Evolutionary conservation across 35 echinoderm and acorn worm genomes (phyloP), one percentile per base, ranked within the genome.

Genomic region (Heliocidaris tuberculata): DNA sequence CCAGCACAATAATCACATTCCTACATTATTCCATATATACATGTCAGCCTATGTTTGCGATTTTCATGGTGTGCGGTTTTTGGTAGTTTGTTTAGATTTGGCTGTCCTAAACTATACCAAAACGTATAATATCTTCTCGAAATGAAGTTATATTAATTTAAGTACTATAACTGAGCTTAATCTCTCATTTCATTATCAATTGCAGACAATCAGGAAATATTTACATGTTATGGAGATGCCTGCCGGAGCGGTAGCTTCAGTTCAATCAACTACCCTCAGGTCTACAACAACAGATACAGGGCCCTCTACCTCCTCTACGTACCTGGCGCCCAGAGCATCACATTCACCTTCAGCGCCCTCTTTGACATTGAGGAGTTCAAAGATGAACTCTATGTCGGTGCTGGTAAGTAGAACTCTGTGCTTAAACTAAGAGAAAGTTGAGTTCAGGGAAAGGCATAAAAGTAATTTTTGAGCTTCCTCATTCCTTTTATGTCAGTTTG

Each of bases 291-390:
- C 85, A 32, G 95, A 27, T 97, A 95, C 60, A 85, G 93, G 42
- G 94, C 88, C n/a, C 93, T 97, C 0, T 99, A 97, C 85, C 95
- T 97, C 17, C 24, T 99, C 17, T 99, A 96, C 93, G 59, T 96
- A n/a, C 98, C 98, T 48, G 95, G 95, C 88, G 98, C 98, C 7
- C 49, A 31, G 4, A 91, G 92, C 88, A 95, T 99, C 86, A 95
- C 90, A 16, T 99, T 99, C 95, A 90, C 86, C 50, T 99, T 99
- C 87, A 93, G 31, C 48, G 6, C 60, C 2, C 65, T 50, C 11
- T 97, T 99, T 90, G 71, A 31, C 11, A 97, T 99, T 88, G 98
- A 99, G 52, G 29, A 56, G 6, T 87, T 96, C 32, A 99, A 99
- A 47, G 98, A 99, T 94, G 98, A 96, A 92, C 54, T 97, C 0